Conservation (phyloP, 2,888 invertebrate species). For the Muschampia plurimacula region DNA sequence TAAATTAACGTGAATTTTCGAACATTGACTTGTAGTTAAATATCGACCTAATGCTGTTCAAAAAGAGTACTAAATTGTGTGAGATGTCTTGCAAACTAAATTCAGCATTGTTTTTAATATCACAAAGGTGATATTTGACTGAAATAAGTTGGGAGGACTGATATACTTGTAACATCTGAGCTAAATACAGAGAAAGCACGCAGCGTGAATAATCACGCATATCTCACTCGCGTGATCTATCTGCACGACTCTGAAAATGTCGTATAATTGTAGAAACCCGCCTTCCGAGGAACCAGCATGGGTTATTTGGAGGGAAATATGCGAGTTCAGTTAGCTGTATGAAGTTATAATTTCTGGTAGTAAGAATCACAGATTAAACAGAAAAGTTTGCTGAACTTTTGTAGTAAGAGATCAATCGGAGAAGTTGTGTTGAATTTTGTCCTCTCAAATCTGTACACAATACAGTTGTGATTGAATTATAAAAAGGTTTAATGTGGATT, state of each 20-base stretch:
- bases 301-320: background rate
- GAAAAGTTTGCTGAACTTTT: background rate
- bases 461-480: no score
- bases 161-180: background rate
- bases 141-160: background rate
- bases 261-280: background rate
- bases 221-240: background rate
- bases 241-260: background rate
- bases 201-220: background rate
- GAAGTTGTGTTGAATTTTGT: background rate
- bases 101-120: background rate
- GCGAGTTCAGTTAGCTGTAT: background rate
- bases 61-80: background rate
- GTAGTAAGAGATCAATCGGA: background rate
- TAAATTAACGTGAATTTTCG: background rate
- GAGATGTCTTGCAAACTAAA: background rate
- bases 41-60: background rate
- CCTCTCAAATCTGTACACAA: no score
- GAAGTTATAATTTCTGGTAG: background rate
- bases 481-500: no score
- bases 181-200: background rate
- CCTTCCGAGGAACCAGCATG: constrained; percentile 3
- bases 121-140: background rate
- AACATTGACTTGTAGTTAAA: background rate
- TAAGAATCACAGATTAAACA: background rate